Base-by-base conservation (phyloP, 2,888 invertebrate genomes). In the Caenorhabditis afra region DNA sequence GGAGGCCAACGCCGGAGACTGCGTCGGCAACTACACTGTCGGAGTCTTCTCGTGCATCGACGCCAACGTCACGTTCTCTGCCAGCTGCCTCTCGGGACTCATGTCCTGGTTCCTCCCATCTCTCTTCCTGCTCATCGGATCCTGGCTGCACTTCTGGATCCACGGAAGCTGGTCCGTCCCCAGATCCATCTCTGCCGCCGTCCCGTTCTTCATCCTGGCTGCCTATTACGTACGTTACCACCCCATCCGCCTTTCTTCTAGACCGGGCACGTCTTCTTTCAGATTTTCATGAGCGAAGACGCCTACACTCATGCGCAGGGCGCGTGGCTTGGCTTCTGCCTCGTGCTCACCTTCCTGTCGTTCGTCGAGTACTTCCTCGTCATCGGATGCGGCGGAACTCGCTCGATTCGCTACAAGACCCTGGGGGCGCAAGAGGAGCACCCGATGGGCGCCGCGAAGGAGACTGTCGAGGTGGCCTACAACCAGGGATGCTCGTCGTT, bases 161-260 rank as follows among this genome's bases (percentile, higher is more conserved):
- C 89, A 87, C 61, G 84, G 86, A 52, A 84, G 84, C 20, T 87
- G 89, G 88, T 87, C 89, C 1, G 89, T 89, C 16, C 89, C 89
- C 1, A 81, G 89, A 52, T 86, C 87, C 4, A 57, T 86, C 58
- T 87, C 87, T n/a, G 87, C 89, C 12, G 82, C 87, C 20, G 64
- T 85, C 18, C 89, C 89, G 16, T 88, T 89, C 82, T 74, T 88
- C 70, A 84, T 90, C 53, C 85, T 89, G 58, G 83, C 86, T 95
- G 94, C 93, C 5, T 78, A 89, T 45, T 83, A 87, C 53, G 83
- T 85, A 20, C 61, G 82, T n/a, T n/a, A n/a, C n/a, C n/a, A n/a
- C n/a, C n/a, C n/a, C 23, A 14, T 2, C 11, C 35, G 49, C 11
- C 12, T 35, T 20, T 12, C 18, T 35, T 52, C 39, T 10, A 49